Evolutionary conservation across 2,888 invertebrate species (phyloP).

Genomic region (Pyrrhia umbra): DNA sequence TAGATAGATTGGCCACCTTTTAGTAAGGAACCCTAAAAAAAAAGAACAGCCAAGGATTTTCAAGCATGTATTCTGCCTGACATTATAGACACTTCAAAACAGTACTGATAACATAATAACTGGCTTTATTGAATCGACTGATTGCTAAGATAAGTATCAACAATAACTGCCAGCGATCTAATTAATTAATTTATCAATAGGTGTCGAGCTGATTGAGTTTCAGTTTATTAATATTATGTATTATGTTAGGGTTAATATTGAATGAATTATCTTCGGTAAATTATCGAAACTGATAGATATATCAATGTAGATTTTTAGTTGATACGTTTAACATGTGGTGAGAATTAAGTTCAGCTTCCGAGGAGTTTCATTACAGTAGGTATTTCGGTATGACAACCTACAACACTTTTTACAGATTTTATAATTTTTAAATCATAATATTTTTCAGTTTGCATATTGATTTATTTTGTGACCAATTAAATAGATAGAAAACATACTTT

Average conservation of each 20-base stretch:
- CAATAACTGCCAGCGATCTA: constrained; percentile 5
- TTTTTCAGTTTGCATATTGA: too few relatives aligned
- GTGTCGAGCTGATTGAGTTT: background rate
- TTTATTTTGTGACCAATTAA: too few relatives aligned
- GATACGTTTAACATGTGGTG: background rate
- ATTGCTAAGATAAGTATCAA: constrained; percentile 31
- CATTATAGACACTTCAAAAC: background rate
- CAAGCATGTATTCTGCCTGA: background rate
- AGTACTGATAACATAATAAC: constrained; percentile 25
- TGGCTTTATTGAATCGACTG: constrained; percentile 5
- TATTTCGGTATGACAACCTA: too few relatives aligned
- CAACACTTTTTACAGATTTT: too few relatives aligned
- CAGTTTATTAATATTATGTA: constrained; percentile 5
- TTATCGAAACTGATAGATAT: background rate
- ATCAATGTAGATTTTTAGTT: background rate
- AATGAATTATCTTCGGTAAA: background rate
- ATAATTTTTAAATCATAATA: too few relatives aligned
- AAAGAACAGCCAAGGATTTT: too few relatives aligned
- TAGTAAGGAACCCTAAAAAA: too few relatives aligned
- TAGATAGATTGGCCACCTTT: too few relatives aligned
- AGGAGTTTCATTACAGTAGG: too few relatives aligned
- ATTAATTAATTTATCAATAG: constrained; percentile 29
- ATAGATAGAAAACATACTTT: too few relatives aligned
- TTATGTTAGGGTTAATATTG: background rate
- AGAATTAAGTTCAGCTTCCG: background rate